Evolutionary conservation across 2,113 vertebrate species (phyloP), one percentile per base, ranked within the genome.

Genomic region (Callocephalon fimbriatum): DNA sequence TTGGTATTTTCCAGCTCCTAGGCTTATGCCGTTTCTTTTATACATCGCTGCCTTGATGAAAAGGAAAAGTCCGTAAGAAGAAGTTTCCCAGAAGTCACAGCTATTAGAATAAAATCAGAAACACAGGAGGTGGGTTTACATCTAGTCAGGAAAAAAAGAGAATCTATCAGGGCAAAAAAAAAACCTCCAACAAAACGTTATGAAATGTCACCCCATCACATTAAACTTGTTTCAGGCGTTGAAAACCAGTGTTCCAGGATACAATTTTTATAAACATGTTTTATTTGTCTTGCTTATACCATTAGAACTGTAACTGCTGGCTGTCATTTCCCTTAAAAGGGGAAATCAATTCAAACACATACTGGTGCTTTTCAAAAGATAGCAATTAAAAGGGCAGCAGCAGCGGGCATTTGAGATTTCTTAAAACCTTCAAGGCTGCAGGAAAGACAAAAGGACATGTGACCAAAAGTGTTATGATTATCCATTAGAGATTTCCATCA

Each of bases 321-420:
- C 96, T 98, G 97, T 97, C 97, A 98, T 98, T 98, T 98, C 98
- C 98, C 98, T 98, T 91, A 96, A 98, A 98, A 92, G 97, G 98
- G 98, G 97, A 98, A 98, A 98, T 95, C 96, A 81, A 98, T 93
- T 97, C 97, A 98, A 98, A 98, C 97, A 98, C 96, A 98, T 94
- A 98, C 98, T 98, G 98, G 98, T 98, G 98, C 98, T 98, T 98
- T 98, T 98, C 97, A 98, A 98, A 98, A 98, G 98, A 98, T 58
- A 98, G 98, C 98, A 97, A 98, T 94, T 98, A 98, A 98, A 98
- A 98, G 97, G 98, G 97, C 97, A 97, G 98, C 98, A 98, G 98
- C 98, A 98, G 98, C 96, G 65, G 97, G 96, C 95, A 96, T 98
- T 97, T 97, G 96, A 94, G 97, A 97, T 97, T 98, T 97, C 97